phyloP scores from a whole-genome alignment of 2,113 vertebrate genomes.

The Taurulus bubalis region DNA sequence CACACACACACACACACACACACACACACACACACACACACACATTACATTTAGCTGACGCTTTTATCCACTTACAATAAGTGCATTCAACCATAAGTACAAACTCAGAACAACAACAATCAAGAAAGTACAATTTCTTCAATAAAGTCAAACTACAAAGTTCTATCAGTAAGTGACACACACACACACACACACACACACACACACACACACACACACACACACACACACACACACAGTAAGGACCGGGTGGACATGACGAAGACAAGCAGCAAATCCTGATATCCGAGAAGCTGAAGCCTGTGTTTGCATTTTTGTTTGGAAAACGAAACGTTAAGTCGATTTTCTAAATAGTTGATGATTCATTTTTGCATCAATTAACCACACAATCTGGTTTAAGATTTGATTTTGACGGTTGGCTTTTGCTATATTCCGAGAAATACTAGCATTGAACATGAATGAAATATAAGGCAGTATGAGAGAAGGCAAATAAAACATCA shows the following conservation, averaged over 20 bases:
- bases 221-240: neutral
- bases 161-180: too few relatives aligned
- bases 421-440: neutral
- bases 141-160: too few relatives aligned
- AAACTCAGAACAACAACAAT: too few relatives aligned
- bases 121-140: too few relatives aligned
- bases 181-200: slow-evolving; percentile 6
- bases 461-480: neutral
- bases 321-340: neutral
- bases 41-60: too few relatives aligned
- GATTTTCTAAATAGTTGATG: neutral
- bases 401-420: neutral
- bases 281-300: too few relatives aligned
- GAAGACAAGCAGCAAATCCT: neutral
- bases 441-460: neutral
- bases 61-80: too few relatives aligned
- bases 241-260: neutral
- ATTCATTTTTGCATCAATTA: neutral
- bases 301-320: neutral
- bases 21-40: slow-evolving; percentile 6
- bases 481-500: neutral
- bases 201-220: slow-evolving; percentile 27
- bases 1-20: neutral
- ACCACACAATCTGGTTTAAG: neutral
- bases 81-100: too few relatives aligned